phyloP scores from a whole-genome alignment of 2,888 invertebrate genomes.

The Bruchidius siliquastri region DNA sequence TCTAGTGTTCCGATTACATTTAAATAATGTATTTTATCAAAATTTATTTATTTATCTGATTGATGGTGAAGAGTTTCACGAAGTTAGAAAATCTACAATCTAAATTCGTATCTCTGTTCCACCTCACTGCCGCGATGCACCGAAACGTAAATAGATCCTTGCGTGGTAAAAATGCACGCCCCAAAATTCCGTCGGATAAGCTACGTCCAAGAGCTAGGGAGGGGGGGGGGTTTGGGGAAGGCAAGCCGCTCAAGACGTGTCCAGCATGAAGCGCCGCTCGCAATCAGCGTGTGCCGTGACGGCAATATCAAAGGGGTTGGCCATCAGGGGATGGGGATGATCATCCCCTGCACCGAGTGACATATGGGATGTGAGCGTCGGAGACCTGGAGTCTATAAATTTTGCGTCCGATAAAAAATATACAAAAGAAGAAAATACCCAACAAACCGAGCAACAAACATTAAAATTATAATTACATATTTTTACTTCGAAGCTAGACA shows the following conservation, averaged over 20 bases:
- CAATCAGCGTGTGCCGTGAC: slow-evolving; percentile 45
- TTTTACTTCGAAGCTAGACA: too few species aligned
- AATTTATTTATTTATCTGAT: too few species aligned
- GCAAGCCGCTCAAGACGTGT: slow-evolving; percentile 34
- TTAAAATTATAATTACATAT: too few species aligned
- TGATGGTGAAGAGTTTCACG: too few species aligned
- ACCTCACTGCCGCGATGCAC: not conserved
- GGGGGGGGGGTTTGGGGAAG: slow-evolving; percentile 6
- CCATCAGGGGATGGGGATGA: not conserved
- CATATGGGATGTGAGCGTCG: not conserved
- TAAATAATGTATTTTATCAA: too few species aligned
- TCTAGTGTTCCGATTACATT: too few species aligned
- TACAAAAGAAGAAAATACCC: too few species aligned
- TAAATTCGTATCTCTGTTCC: too few species aligned
- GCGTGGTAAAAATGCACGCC: not conserved
- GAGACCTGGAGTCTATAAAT: not conserved
- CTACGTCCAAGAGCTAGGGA: slow-evolving; percentile 17
- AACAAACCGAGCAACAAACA: too few species aligned
- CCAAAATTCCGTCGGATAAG: not conserved
- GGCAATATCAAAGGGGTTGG: slow-evolving; percentile 37
- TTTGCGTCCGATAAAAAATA: not conserved
- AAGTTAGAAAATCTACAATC: too few species aligned
- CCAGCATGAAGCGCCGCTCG: slow-evolving; percentile 42
- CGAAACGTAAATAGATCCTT: not conserved
- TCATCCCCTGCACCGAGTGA: not conserved